Conservation (phyloP, 1,140 invertebrate species). For the Hypsibius dujardini region DNA sequence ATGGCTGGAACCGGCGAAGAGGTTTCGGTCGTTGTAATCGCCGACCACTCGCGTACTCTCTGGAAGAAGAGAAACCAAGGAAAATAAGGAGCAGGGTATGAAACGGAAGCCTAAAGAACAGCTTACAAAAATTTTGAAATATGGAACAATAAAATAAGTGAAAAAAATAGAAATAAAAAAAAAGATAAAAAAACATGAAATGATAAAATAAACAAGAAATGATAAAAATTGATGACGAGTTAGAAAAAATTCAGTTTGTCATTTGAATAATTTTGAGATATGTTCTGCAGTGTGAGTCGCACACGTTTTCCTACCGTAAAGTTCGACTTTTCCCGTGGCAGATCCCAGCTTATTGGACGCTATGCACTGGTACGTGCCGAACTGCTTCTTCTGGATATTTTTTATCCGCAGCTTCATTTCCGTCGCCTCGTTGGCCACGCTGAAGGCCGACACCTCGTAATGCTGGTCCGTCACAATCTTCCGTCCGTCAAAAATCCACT, state of each 20-base stretch:
- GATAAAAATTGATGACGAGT: slow-evolving; percentile 19
- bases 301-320: slow-evolving; percentile 49
- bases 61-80: slow-evolving; percentile 1
- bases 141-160: neutral
- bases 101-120: too few relatives aligned
- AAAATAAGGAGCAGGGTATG: neutral
- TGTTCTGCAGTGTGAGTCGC: too few relatives aligned
- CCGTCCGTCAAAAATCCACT: slow-evolving; percentile 63
- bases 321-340: slow-evolving; percentile 52
- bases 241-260: too few relatives aligned
- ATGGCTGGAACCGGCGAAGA: neutral
- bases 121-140: neutral
- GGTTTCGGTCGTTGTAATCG: slow-evolving; percentile 8
- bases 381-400: slow-evolving; percentile 74
- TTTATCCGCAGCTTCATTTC: slow-evolving; percentile 70
- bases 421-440: slow-evolving; percentile 69
- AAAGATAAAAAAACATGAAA: neutral
- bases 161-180: neutral
- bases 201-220: slow-evolving; percentile 1
- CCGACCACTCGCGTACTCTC: neutral
- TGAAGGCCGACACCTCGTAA: slow-evolving; percentile 66
- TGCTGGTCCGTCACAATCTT: slow-evolving; percentile 69
- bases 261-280: too few relatives aligned
- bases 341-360: slow-evolving; percentile 70
- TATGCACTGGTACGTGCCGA: slow-evolving; percentile 63